Evolutionary conservation across 2,797 vertebrate genomes (phyloP), one percentile per base, ranked within the genome.

Genomic region (Cercopithecus diana): DNA sequence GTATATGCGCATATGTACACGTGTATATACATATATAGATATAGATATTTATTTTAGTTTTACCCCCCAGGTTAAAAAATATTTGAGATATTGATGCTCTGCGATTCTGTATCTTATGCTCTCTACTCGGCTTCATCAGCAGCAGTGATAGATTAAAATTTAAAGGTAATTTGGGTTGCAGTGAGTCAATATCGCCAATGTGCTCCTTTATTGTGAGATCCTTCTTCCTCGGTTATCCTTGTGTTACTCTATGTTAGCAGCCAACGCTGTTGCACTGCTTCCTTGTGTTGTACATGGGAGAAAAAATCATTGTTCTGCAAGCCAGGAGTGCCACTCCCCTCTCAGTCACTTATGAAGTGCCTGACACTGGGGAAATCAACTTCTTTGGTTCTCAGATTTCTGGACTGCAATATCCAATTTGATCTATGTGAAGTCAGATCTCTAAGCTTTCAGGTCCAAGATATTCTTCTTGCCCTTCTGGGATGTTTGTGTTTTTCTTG

Each of bases 81-180:
- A 82, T 36, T 61, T 61, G 33, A 86, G 36, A 39, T 55, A 58
- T 2, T 82, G 75, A 90, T 15, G n/a, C 26, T 86, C 39, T 85
- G 45, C 45, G 57, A 83, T 48, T 58, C 30, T 52, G 1, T 77
- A 61, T 14, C 28, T 72, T 86, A 55, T 0, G 76, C 19, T 83
- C 7, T 58, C 45, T 36, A 39, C 12, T 36, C 45, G 52, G 5
- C 30, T 73, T 88, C 24, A 26, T 43, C 12, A 92, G 73, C 7
- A 77, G 26, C 50, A 50, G n/a, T 12, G 20, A 85, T 3, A 75
- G 22, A 94, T 50, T 43, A 95, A 76, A 95, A 83, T 36, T 87
- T 26, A 57, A 95, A 88, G 52, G 3, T 58, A 80, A 77, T 36
- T 0, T 17, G 61, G 14, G 14, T 64, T 64, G 30, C 61, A 33